phyloP scores from a whole-genome alignment of 2,113 vertebrate species.

The Atlantisia rogersi region DNA sequence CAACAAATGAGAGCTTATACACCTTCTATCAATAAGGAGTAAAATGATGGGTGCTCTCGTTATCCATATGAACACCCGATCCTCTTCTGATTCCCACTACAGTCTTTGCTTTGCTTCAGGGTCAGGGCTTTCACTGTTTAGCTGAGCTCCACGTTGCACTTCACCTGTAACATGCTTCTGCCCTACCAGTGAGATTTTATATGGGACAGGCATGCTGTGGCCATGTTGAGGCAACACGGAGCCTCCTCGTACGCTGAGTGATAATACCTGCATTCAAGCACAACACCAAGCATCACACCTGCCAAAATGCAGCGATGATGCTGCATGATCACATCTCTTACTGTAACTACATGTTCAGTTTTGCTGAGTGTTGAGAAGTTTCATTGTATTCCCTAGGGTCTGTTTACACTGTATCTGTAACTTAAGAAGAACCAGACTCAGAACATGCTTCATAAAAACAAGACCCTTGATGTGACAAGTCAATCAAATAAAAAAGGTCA shows the following conservation, averaged over 20 bases:
- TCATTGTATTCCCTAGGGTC: background rate
- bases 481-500: background rate
- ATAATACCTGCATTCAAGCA: background rate
- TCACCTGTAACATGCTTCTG: background rate
- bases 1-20: background rate
- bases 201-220: background rate
- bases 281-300: background rate
- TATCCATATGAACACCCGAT: background rate
- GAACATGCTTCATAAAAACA: background rate
- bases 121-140: background rate
- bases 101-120: background rate
- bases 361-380: background rate
- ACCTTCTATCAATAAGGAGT: background rate
- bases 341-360: background rate
- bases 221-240: background rate
- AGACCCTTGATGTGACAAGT: background rate
- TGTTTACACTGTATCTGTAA: background rate
- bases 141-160: background rate
- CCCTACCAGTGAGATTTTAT: background rate
- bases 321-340: background rate
- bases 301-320: background rate
- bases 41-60: background rate
- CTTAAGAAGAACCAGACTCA: background rate
- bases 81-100: background rate
- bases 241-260: accelerated